Base-by-base conservation (phyloP, 2,797 vertebrate species). In the Gouania willdenowi region DNA sequence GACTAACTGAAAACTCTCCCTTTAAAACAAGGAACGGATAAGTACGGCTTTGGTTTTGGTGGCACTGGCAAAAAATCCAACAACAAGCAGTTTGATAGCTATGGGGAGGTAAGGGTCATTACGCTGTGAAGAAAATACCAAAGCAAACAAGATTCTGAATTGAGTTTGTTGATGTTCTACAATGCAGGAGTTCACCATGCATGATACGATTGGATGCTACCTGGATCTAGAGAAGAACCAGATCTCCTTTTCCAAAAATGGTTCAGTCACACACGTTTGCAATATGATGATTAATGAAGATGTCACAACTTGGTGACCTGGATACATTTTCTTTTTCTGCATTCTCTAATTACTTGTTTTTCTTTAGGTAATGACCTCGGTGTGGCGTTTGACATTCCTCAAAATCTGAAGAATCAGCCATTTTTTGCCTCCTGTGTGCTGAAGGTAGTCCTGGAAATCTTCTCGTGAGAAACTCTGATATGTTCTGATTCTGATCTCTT, bases 31-130 rank as follows among this genome's bases (percentile, higher is more conserved):
- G 97, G 96, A 33, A 97, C 96, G 10, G 97, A 99, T 82, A 98
- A 95, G 64, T 92, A 90, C 64, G 92, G 94, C 9, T 98, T 97
- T 81, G 97, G 95, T 39, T 99, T 95, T 75, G 97, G 97, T 33
- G 96, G 97, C 42, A 98, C 95, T 6, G 97, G 96, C 53, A 99
- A 99, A 79, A 99, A 99, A 62, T 99, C 97, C 42, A 89, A 97
- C 71, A 97, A 97, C 72, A 99, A 99, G 53, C 97, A 99, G 37
- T 99, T 99, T 87, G 97, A 99, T 81, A 98, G 92, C 75, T 99
- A 98, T 2, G 96, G 97, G 66, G 96, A 99, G 92, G 97, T 98
- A 69, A 78, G 1, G 0, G 4, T 21, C 19, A 1, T 25, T 12
- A 1, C 24, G 8, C 26, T 1, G 4, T n/a, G 16, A 27, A 20